phyloP scores from a whole-genome alignment of 64 coral and sea anemone genomes.

The Astreopora myriophthalma region DNA sequence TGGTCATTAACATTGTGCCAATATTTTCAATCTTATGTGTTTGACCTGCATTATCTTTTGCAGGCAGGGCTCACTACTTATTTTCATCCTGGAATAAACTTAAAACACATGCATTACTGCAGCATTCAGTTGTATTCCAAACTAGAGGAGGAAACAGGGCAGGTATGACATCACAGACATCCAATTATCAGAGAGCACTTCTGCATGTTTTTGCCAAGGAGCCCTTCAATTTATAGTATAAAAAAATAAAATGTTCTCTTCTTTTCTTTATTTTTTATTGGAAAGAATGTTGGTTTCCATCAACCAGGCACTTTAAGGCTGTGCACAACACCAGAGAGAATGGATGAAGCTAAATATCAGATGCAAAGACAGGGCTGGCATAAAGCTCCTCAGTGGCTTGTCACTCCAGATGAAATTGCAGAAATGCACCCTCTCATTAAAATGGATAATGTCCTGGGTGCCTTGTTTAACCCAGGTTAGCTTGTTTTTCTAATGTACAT shows the following conservation, averaged over 20 bases:
- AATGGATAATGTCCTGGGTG: conserved; percentile 84
- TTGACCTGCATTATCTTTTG: not conserved
- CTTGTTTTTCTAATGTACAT: too few relatives aligned
- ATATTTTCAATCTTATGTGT: not conserved
- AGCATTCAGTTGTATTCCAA: conserved; percentile 82
- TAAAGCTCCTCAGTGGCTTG: conserved; percentile 85
- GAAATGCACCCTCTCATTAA: conserved; percentile 88
- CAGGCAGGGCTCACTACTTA: conserved; percentile 93
- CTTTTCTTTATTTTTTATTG: not conserved
- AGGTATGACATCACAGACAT: conserved; percentile 41
- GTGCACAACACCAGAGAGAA: conserved; percentile 75
- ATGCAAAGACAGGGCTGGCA: conserved; percentile 93
- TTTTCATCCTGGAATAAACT: conserved; percentile 91
- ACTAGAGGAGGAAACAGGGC: conserved; percentile 93
- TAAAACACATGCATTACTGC: conserved; percentile 93
- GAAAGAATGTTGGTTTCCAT: conserved; percentile 88
- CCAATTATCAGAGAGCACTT: not conserved
- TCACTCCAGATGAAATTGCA: conserved; percentile 89
- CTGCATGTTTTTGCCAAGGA: too few relatives aligned
- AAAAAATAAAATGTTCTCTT: not conserved
- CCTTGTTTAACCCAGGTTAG: conserved; percentile 87
- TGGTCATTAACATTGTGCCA: too few relatives aligned
- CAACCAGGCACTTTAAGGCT: conserved; percentile 90
- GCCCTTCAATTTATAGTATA: too few relatives aligned
- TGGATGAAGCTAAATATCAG: conserved; percentile 92